phyloP scores from a whole-genome alignment of 2,888 invertebrate species.

The Idaea dimidiata region DNA sequence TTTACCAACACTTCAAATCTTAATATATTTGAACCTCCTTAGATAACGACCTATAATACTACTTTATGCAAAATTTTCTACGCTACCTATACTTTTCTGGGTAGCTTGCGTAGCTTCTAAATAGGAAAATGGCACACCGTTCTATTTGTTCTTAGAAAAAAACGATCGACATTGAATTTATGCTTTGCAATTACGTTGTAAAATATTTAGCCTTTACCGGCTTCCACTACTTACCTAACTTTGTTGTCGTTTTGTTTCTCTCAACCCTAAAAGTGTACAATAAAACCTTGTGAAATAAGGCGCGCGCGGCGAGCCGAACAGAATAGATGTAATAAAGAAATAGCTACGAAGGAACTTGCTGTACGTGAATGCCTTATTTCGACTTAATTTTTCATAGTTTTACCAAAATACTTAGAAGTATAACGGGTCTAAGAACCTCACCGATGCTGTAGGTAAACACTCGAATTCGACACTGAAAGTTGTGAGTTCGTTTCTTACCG shows the following conservation, averaged over 20 bases:
- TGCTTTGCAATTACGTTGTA: conserved; percentile 30
- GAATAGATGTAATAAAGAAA: conserved; percentile 68
- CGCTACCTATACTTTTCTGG: too few species aligned
- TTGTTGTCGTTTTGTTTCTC: conserved; percentile 34
- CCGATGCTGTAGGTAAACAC: too few species aligned
- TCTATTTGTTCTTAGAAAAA: background rate
- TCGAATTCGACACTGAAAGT: too few species aligned
- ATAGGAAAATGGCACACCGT: too few species aligned
- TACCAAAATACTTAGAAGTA: too few species aligned
- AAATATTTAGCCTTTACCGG: conserved; percentile 33
- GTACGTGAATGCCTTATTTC: conserved; percentile 53
- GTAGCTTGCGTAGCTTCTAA: background rate
- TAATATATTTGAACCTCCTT: too few species aligned
- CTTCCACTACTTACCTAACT: conserved; percentile 23
- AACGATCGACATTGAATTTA: conserved; percentile 17
- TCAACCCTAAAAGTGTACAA: conserved; percentile 43
- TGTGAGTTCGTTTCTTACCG: too few species aligned
- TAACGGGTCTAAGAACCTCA: too few species aligned
- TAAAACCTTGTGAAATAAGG: conserved; percentile 59
- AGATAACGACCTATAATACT: too few species aligned
- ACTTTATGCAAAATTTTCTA: too few species aligned
- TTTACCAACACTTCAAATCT: too few species aligned
- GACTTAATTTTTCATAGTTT: conserved; percentile 33
- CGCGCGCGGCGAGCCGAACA: conserved; percentile 34
- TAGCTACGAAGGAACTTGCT: conserved; percentile 52